phyloP scores from a whole-genome alignment of 2,888 invertebrate genomes.

The Notodonta ziczac region DNA sequence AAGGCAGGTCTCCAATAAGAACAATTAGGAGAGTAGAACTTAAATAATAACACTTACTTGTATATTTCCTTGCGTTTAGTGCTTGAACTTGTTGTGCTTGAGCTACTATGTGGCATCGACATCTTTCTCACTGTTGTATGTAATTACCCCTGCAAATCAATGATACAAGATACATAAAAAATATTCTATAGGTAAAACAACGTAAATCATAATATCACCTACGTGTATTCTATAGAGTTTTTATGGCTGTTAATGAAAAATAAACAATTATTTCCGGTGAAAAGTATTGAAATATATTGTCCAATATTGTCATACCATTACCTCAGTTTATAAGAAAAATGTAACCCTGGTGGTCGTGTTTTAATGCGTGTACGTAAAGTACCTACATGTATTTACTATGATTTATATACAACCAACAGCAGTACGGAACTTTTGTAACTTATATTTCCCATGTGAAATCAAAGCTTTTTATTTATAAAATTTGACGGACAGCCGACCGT shows the following conservation, averaged over 20 bases:
- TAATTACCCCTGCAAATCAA: slow-evolving; percentile 18
- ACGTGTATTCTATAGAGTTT: background rate
- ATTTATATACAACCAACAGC: slow-evolving; percentile 15
- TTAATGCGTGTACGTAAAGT: slow-evolving; percentile 10
- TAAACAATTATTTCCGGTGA: slow-evolving; percentile 17
- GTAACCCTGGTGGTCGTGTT: slow-evolving; percentile 8
- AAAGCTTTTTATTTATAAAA: slow-evolving; percentile 41
- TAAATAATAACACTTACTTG: slow-evolving; percentile 60
- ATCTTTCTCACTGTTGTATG: slow-evolving; percentile 43
- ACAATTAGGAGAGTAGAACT: no score
- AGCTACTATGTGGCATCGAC: slow-evolving; percentile 83
- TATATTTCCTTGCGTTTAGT: slow-evolving; percentile 83
- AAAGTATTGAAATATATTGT: slow-evolving; percentile 14
- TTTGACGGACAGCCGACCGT: slow-evolving; percentile 22
- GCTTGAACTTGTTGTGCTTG: slow-evolving; percentile 77
- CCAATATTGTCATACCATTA: slow-evolving; percentile 20
- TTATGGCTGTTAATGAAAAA: background rate
- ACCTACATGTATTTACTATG: slow-evolving; percentile 3
- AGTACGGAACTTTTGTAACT: slow-evolving; percentile 25
- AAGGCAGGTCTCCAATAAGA: no score
- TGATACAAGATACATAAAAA: background rate
- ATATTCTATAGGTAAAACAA: background rate
- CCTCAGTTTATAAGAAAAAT: slow-evolving; percentile 16
- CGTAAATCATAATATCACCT: background rate
- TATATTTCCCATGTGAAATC: slow-evolving; percentile 29